Evolutionary conservation across 2,113 vertebrate species (phyloP).

Genomic region (Muntiacus reevesi): DNA sequence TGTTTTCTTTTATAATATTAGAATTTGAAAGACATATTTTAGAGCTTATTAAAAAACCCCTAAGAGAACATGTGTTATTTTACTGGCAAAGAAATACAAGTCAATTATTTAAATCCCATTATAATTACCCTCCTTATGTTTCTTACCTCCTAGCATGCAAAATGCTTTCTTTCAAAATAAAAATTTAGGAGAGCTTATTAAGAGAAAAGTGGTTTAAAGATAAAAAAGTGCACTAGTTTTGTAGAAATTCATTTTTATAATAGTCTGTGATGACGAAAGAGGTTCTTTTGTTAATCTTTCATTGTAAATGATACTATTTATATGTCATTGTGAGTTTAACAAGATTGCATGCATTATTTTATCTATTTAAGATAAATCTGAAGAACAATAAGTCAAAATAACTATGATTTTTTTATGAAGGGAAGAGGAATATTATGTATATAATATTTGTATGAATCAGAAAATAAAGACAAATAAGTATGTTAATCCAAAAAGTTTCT

Average conservation of each 20-base stretch:
- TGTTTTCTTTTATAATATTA: conserved; percentile 65
- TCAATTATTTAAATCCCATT: conserved; percentile 75
- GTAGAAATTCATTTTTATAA: conserved; percentile 52
- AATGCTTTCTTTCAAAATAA: conserved; percentile 68
- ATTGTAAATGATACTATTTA: background rate
- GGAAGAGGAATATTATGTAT: background rate
- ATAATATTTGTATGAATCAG: background rate
- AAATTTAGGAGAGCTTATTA: conserved; percentile 58
- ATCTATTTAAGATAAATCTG: conserved; percentile 12
- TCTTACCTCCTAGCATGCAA: conserved; percentile 63
- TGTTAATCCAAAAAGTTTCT: background rate
- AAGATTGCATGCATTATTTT: conserved; percentile 1
- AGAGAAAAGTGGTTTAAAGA: conserved; percentile 52
- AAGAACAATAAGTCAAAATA: background rate
- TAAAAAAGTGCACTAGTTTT: conserved; percentile 26
- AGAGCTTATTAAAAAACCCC: conserved; percentile 55
- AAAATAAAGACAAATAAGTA: conserved; percentile 1
- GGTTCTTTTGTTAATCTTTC: background rate
- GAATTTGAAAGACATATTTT: conserved; percentile 70
- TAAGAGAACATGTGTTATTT: conserved; percentile 67
- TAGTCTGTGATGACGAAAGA: background rate
- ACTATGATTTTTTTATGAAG: background rate
- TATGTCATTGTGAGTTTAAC: background rate
- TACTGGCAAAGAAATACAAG: conserved; percentile 71
- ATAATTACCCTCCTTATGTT: conserved; percentile 76